Evolutionary conservation across 2,888 invertebrate species (phyloP), one percentile per base, ranked within the genome.

Genomic region (Geotrupes spiniger): DNA sequence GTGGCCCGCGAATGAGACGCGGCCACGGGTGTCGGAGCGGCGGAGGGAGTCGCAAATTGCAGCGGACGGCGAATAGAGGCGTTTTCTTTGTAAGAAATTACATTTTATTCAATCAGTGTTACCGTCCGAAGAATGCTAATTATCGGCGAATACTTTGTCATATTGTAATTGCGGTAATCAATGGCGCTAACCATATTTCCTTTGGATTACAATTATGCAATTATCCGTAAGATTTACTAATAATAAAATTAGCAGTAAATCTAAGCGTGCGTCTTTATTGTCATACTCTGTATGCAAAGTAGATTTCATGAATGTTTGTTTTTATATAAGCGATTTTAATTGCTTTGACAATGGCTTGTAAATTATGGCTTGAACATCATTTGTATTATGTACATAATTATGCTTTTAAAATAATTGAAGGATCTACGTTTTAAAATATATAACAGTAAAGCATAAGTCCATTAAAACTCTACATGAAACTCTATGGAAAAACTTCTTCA

Each of bases 1-100:
- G 66, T 66, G 66, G 66, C 61, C 66, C 46, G 46, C 43, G 48
- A 29, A 28, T 10, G 37, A 29, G 12, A 36, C 26, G 8, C 11
- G 25, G 31, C 48, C 27, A 33, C 44, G 43, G 40, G 47, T 46
- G 48, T 46, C 38, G 49, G n/a, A n/a, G n/a, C n/a, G 39, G 42
- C 46, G 46, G 50, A 47, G 56, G 56, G 57, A 60, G 58, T 53
- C 56, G 52, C 58, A 63, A 63, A 62, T 64, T 63, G 60, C 63
- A 55, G 6, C 61, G 60, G 58, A 21, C 21, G 3, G 6, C 21
- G 36, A 39, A 38, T 38, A 37, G 40, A 51, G 47, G 51, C 51
- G 51, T 33, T 40, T 45, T 49, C 27, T 39, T 12, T 16, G 42
- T 33, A 10, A 41, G 36, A 31, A 43, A 43, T 45, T 41, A 49